Evolutionary conservation across 1,140 invertebrate species (phyloP).

Genomic region (Zaprionus lachaisei): DNA sequence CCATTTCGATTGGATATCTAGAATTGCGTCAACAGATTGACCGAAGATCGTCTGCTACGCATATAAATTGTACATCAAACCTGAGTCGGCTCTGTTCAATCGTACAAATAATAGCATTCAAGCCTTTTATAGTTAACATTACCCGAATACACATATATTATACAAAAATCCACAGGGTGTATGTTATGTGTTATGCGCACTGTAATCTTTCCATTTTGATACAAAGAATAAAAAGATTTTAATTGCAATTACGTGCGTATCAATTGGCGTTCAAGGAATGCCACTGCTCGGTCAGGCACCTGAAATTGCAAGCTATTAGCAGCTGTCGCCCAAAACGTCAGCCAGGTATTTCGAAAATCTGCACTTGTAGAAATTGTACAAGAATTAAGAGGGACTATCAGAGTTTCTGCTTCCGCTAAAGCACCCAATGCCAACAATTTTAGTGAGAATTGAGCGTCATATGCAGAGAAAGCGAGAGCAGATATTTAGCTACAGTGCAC

Average conservation of each 20-base stretch:
- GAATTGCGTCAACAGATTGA: neutral
- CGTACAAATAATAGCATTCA: conserved; percentile 54
- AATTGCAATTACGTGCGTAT: conserved; percentile 68
- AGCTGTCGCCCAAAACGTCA: conserved; percentile 64
- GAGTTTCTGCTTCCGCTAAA: conserved; percentile 54
- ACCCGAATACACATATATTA: conserved; percentile 9
- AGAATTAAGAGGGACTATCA: conserved; percentile 22
- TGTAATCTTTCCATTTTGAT: conserved; percentile 73
- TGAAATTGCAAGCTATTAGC: conserved; percentile 68
- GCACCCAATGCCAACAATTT: conserved; percentile 47
- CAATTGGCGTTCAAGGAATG: conserved; percentile 41
- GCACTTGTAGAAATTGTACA: conserved; percentile 51
- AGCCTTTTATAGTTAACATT: conserved; percentile 37
- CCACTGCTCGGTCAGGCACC: conserved; percentile 42
- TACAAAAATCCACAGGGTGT: neutral
- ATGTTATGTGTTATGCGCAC: conserved; percentile 37
- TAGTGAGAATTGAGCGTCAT: conserved; percentile 8
- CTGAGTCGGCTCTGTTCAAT: conserved; percentile 25
- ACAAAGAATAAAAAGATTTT: conserved; percentile 41
- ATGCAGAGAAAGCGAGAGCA: neutral
- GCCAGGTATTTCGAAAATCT: conserved; percentile 61
- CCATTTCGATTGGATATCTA: conserved; percentile 5
- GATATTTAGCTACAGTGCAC: conserved; percentile 20
- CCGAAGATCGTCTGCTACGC: conserved; percentile 12
- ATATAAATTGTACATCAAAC: conserved; percentile 42